Evolutionary conservation across 2,888 invertebrate species (phyloP), one percentile per base, ranked within the genome.

Genomic region (Lathronympha strigana): DNA sequence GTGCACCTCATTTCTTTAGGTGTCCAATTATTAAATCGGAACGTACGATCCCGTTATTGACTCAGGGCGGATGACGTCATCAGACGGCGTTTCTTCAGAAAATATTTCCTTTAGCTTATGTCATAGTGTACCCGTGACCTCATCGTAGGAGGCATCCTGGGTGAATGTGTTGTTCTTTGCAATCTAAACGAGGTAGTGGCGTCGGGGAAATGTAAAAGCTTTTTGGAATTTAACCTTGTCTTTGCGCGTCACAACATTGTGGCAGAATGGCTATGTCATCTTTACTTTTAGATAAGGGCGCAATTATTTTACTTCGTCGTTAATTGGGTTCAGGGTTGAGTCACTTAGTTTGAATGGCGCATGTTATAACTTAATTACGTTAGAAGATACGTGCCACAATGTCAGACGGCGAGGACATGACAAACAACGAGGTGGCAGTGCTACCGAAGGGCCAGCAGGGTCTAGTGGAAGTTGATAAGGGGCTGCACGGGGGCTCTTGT

Each of bases 401-500:
- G 47, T 53, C 21, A 36, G 19, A 62, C 49, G 63, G 63, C 76
- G 75, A 78, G 80, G 82, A 81, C 80, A 78, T 71, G 81, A 79
- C 78, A 83, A 83, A 82, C 82, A 79, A 75, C 73, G 81, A 82
- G 84, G 83, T 86, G 82, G 80, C 80, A 81, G 79, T 77, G 79
- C 77, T 84, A 84, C 86, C 80, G 81, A 83, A 83, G 82, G 79
- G 78, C 79, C 78, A 78, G 83, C 78, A 78, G 83, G 82, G 80
- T 80, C 81, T 82, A 82, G 83, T 82, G 79, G 82, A 82, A 86
- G 84, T 84, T 83, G 86, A 83, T 87, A 87, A 88, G 87, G 89
- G 87, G 79, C 83, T 82, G 83, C 82, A 78, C 82, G 80, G 81
- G 86, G 86, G 84, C 84, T 88, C 85, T 84, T 78, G 87, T 87